Base-by-base conservation (phyloP, 1,140 invertebrate species). In the Hormaphis cornu region DNA sequence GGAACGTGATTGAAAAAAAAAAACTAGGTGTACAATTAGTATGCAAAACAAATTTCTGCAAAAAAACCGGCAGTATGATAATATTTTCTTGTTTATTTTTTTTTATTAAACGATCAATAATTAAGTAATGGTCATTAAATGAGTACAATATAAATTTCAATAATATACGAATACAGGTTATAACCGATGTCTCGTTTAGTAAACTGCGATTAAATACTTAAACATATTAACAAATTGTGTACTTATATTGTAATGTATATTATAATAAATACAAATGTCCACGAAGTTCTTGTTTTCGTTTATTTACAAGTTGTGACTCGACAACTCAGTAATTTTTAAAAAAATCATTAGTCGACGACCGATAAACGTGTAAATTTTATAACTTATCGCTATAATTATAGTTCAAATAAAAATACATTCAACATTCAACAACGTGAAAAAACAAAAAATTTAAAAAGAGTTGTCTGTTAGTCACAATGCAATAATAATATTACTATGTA, bases 231-330 rank as follows among this genome's bases (percentile, higher is more conserved):
- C 22, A 35, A 40, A 58, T n/a, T 40, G 18, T 40, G 9, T 58
- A 40, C 20, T 37, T 58, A n/a, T n/a, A n/a, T 26, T 40, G 18
- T 40, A 35, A 58, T 37, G n/a, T n/a, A 58, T 37, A 58, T 35
- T 22, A 3, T 16, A 16, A 56, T 58, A 3, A 40, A 58, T 58
- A 40, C 33, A 58, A 58, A 58, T 58, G 8, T 42, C 16, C 40
- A 42, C 3, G 22, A n/a, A 40, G 14, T 2, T 37, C 54, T 58
- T 40, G 6, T 40, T 40, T 58, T 58, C 14, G 35, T 40, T 24
- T 58, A 58, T 58, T 9, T 58, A 58, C 54, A 58, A 58, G 20
- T 58, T 16, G 14, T 9, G 37, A 26, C 10, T 58, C n/a, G n/a
- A n/a, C n/a, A n/a, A n/a, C n/a, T n/a, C n/a, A n/a, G n/a, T n/a